Percentiles rank a stretch among this genome's conserved stretches.
Evolutionary conservation across 2,113 vertebrate species (phyloP).

Genomic region (Oreocharis arfaki): DNA sequence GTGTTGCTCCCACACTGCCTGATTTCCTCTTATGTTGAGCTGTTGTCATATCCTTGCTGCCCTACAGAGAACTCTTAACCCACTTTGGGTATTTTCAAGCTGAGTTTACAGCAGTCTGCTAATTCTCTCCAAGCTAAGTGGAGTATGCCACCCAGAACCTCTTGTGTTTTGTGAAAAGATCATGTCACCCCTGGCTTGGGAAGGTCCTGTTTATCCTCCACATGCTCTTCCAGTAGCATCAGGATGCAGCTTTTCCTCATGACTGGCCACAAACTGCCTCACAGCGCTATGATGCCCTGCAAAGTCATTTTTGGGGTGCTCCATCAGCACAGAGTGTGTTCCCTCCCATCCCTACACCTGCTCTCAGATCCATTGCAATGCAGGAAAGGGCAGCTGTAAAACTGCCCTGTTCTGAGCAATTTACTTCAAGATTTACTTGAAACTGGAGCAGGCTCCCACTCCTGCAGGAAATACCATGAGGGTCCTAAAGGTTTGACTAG

Average conservation of each 20-base stretch:
- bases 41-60: background rate
- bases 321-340: background rate
- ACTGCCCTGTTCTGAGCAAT: background rate
- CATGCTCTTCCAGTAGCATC: background rate
- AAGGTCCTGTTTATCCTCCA: background rate
- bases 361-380: background rate
- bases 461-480: background rate
- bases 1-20: background rate
- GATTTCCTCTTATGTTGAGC: background rate
- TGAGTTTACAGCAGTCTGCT: background rate
- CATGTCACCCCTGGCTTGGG: background rate
- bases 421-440: background rate
- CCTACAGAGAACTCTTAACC: background rate
- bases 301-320: background rate
- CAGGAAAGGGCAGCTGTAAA: background rate
- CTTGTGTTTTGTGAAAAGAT: background rate
- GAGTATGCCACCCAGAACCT: background rate
- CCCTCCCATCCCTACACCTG: background rate
- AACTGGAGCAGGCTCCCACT: background rate
- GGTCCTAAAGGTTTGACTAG: background rate
- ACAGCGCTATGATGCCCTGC: background rate
- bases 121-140: background rate
- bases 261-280: background rate
- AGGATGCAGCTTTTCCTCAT: background rate
- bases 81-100: background rate